Conservation (phyloP, 2,113 vertebrate species). For the Hippocampus barbouri region DNA sequence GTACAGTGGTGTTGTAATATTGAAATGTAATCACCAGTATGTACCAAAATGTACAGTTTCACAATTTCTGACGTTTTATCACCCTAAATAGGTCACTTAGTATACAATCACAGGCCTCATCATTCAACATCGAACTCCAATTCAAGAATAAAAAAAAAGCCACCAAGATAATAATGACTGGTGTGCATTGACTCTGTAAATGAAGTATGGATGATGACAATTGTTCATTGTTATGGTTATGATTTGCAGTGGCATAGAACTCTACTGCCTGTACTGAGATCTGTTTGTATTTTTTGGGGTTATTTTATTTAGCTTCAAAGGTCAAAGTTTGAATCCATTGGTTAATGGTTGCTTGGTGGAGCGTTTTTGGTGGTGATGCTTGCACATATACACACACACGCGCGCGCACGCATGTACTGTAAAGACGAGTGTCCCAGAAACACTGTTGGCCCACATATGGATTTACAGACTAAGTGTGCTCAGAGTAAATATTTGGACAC, state of each 20-base stretch:
- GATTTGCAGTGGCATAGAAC: neutral
- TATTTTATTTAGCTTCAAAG: neutral
- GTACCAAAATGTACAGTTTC: neutral
- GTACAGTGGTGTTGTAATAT: neutral
- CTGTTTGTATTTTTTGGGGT: neutral
- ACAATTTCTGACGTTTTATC: neutral
- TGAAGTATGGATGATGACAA: neutral
- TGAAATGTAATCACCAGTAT: neutral
- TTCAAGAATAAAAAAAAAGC: neutral
- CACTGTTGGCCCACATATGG: conserved; percentile 41
- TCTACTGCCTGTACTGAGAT: neutral
- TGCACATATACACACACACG: neutral
- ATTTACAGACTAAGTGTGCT: conserved; percentile 47
- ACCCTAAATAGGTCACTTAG: neutral
- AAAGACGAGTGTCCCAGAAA: conserved; percentile 44
- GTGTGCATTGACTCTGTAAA: neutral
- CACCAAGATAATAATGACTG: neutral
- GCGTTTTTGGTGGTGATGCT: neutral
- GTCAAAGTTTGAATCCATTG: neutral
- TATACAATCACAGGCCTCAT: neutral
- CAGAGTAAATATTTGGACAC: conserved; percentile 52
- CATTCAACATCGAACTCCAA: neutral
- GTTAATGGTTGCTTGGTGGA: neutral
- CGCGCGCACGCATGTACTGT: conserved; percentile 4
- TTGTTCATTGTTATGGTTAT: neutral